These are phyloP conservation scores for Numenius phaeopus DNA, from an alignment of 2,797 vertebrate species.

Conservation along the genomic window DNA sequence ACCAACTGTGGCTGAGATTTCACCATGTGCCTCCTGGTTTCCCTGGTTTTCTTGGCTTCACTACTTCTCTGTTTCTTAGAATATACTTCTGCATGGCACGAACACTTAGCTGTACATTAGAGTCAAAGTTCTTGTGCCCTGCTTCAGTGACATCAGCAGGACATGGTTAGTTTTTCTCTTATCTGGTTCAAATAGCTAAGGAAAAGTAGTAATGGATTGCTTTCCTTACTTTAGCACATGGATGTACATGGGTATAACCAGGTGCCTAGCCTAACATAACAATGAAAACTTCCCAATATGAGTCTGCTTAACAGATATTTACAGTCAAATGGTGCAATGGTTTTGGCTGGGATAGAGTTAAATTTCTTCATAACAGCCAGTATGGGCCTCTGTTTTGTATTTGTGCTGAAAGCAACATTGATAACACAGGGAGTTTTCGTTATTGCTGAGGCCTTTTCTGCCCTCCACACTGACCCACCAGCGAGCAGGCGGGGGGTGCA, in stretches of 20 bases:
- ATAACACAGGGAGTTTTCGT: fast-evolving
- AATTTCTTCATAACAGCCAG: neutral
- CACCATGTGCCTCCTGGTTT: neutral
- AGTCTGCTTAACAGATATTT: neutral
- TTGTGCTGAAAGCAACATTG: neutral
- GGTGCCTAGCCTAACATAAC: neutral
- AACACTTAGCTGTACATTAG: neutral
- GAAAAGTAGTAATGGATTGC: neutral
- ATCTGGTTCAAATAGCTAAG: neutral
- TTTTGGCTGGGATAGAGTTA: neutral
- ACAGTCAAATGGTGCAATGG: neutral
- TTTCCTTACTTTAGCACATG: neutral
- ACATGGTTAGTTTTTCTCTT: neutral
- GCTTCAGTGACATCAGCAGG: neutral
- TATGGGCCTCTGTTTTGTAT: neutral
- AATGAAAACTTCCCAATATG: neutral
- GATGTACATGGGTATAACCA: fast-evolving
- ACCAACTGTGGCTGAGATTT: neutral
- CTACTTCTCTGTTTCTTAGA: neutral
- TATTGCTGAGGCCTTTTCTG: neutral
- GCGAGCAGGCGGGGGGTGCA: fast-evolving
- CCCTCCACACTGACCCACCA: neutral
- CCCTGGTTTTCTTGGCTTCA: neutral
- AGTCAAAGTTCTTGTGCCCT: neutral
- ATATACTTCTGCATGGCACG: neutral